Evolutionary conservation across 2,113 vertebrate genomes (phyloP), one percentile per base, ranked within the genome.

Genomic region (Gallinago jamesoni): DNA sequence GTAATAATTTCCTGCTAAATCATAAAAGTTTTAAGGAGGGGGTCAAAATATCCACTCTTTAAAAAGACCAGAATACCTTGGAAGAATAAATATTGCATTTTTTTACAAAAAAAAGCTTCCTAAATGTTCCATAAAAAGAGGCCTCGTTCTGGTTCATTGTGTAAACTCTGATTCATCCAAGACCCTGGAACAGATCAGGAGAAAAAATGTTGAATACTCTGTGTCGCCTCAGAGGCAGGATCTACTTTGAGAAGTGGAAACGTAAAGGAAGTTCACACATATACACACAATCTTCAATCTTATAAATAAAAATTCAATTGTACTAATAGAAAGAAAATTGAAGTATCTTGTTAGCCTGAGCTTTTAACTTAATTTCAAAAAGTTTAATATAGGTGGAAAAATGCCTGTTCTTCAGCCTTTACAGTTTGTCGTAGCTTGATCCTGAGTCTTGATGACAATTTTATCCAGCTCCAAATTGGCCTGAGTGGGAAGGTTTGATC

Each of bases 71-170:
- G 47, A 50, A 80, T 5, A 3, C 53, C 39, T 82, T 48, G 28
- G 30, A 64, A 52, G 30, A 82, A 14, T 90, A 89, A 90, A 82
- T 64, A 60, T 5, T 87, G 14, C 2, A 1, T 1, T 41, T 70
- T 62, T 74, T 72, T 56, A 19, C 4, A 41, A 33, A 53, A 27
- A 53, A 79, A 50, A 24, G 3, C 45, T 57, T 89, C 14, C 45
- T 70, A 47, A 33, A 69, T 64, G 23, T 75, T 78, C 52, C 14
- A 1, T 67, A 14, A 57, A 59, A 74, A 81, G 28, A 62, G 43
- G 4, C n/a, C 2, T 6, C 2, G 8, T 59, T 78, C 30, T 5
- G 1, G 7, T 47, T 23, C 4, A 1, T 43, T 1, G 6, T 84
- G n/a, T 72, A 79, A 89, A 75, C 27, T 86, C 12, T 47, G 37